phyloP scores from a whole-genome alignment of 2,113 vertebrate species.

The Camelus dromedarius region DNA sequence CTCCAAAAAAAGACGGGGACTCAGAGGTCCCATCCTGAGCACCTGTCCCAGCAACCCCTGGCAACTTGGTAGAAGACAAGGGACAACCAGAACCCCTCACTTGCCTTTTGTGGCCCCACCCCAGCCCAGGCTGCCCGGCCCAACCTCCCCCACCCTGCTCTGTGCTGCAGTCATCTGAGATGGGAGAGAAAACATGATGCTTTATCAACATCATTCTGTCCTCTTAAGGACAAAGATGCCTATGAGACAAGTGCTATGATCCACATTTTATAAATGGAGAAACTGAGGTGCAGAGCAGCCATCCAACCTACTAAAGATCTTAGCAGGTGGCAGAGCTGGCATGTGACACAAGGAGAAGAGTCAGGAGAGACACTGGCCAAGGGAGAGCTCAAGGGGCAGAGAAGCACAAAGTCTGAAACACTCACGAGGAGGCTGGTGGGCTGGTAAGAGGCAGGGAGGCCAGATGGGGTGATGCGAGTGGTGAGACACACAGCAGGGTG shows the following conservation, averaged over 20 bases:
- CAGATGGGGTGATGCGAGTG: rapidly evolving
- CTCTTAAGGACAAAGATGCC: not conserved
- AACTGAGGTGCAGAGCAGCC: not conserved
- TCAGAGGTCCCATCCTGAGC: not conserved
- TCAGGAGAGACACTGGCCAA: not conserved
- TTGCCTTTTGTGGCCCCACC: not conserved
- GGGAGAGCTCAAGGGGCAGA: not conserved
- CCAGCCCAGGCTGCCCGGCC: not conserved
- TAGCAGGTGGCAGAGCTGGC: not conserved
- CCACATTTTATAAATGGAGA: not conserved
- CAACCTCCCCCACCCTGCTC: not conserved
- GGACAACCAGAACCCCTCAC: not conserved
- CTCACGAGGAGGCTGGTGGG: no score
- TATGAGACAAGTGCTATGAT: not conserved
- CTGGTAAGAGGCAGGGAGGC: no score
- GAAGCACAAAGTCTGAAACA: not conserved
- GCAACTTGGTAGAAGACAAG: not conserved
- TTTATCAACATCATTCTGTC: not conserved
- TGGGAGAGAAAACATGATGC: rapidly evolving
- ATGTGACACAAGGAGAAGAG: not conserved
- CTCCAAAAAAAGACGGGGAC: not conserved
- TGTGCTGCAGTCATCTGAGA: no score
- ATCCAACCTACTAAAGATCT: not conserved
- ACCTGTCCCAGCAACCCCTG: not conserved
- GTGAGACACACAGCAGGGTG: not conserved